These are phyloP conservation scores for Alexandromys fortis DNA, from an alignment of 2,113 vertebrate species.

Conservation along the genomic window DNA sequence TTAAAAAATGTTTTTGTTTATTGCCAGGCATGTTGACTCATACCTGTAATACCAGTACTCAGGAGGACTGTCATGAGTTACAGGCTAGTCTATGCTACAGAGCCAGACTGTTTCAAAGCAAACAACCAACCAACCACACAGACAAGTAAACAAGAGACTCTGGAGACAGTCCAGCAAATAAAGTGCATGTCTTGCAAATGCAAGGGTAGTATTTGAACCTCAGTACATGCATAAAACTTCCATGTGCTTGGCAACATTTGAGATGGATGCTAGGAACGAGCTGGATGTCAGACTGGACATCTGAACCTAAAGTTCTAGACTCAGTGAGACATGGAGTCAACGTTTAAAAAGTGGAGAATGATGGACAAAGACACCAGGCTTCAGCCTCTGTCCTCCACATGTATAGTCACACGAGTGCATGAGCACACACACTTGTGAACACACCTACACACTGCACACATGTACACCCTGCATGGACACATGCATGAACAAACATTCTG, in stretches of 20 bases:
- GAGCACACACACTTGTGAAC: neutral
- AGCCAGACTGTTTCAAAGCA: neutral
- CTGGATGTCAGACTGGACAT: neutral
- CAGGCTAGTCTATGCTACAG: neutral
- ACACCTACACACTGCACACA: neutral
- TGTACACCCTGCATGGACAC: neutral
- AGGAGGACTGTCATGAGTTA: neutral
- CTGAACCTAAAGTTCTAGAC: neutral
- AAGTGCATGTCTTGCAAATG: no score
- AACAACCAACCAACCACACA: neutral
- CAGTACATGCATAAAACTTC: neutral
- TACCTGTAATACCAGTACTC: neutral
- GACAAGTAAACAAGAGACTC: neutral
- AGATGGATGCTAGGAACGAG: neutral
- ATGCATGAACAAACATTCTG: neutral
- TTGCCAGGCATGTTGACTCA: neutral
- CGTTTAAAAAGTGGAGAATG: neutral
- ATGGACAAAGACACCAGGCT: neutral
- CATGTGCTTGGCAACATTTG: neutral
- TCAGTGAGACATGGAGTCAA: neutral
- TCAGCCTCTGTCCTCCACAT: neutral
- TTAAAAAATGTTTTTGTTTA: neutral
- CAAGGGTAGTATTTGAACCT: neutral
- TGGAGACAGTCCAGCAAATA: neutral
- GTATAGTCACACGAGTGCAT: neutral